A percentile compares a stretch with the other conserved stretches of the same genome.
These are phyloP conservation scores for Alosa alosa DNA, from an alignment of 2,113 vertebrate species.

Conservation along the genomic window DNA sequence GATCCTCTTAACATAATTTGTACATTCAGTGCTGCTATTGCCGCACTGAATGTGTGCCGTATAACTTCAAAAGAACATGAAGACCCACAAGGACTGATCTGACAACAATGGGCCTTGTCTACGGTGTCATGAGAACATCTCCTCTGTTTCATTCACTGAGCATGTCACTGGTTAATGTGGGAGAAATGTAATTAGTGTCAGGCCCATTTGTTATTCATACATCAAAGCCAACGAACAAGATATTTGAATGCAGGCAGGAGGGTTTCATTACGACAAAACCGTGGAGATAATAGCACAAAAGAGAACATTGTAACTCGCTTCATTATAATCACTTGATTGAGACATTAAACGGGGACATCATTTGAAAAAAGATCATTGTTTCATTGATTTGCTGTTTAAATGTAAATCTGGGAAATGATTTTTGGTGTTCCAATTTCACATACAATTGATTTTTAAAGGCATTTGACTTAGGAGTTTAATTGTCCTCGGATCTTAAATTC, in stretches of 20 bases:
- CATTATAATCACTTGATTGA: slow-evolving; percentile 7
- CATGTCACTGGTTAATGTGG: slow-evolving; percentile 11
- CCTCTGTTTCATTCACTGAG: slow-evolving; percentile 2
- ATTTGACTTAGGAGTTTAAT: background rate
- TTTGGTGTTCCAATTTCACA: background rate
- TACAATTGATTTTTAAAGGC: slow-evolving; percentile 2
- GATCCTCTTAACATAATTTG: background rate
- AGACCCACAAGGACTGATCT: background rate
- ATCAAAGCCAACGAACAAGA: slow-evolving; percentile 7
- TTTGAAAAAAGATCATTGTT: background rate
- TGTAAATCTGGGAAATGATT: slow-evolving; percentile 2
- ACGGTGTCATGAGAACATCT: background rate
- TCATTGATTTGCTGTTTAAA: slow-evolving; percentile 11
- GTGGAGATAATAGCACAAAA: background rate
- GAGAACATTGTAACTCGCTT: slow-evolving; percentile 1
- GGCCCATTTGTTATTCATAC: background rate
- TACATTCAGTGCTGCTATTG: background rate
- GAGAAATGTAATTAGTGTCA: slow-evolving; percentile 10
- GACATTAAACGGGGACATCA: background rate
- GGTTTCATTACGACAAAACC: background rate
- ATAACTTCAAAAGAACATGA: background rate
- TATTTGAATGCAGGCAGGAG: slow-evolving; percentile 19
- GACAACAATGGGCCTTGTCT: background rate
- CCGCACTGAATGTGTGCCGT: background rate
- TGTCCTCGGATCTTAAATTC: slow-evolving; percentile 8